phyloP scores from a whole-genome alignment of 1,140 invertebrate species.

The Listronotus bonariensis region DNA sequence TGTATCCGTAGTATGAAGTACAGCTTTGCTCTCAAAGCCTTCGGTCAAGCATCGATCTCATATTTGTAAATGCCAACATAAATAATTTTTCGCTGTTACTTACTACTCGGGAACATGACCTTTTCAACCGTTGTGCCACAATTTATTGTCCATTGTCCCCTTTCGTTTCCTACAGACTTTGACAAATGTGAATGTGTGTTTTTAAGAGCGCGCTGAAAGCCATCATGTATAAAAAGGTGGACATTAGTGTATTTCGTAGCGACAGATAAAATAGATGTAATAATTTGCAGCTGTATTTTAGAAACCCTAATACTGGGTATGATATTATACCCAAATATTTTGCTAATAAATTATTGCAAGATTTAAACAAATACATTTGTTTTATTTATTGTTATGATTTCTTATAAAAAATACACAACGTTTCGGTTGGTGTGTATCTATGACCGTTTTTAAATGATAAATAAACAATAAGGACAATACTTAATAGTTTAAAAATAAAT shows the following conservation, averaged over 20 bases:
- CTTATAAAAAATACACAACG: too few species aligned
- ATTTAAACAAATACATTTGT: too few species aligned
- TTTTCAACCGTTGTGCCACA: conserved; percentile 25
- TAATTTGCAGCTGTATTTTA: too few species aligned
- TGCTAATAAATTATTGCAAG: too few species aligned
- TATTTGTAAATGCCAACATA: conserved; percentile 36
- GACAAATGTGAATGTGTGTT: conserved; percentile 28
- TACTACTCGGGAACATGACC: conserved; percentile 20
- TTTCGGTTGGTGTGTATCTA: too few species aligned
- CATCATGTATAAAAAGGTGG: too few species aligned
- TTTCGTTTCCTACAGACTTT: conserved; percentile 19
- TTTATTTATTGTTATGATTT: too few species aligned
- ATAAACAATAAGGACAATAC: too few species aligned
- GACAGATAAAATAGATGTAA: neutral
- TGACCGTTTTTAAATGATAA: too few species aligned
- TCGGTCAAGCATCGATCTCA: conserved; percentile 11
- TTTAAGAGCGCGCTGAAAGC: conserved; percentile 7
- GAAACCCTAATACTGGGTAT: too few species aligned
- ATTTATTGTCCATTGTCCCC: conserved; percentile 26
- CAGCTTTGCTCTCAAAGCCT: conserved; percentile 5
- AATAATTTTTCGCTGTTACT: conserved; percentile 31
- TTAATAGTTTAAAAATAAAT: too few species aligned
- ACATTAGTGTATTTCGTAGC: conserved; percentile 18
- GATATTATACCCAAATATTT: too few species aligned
- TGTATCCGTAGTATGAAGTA: conserved; percentile 3